Conservation (phyloP, 1,140 invertebrate species). For the Asobara japonica region DNA sequence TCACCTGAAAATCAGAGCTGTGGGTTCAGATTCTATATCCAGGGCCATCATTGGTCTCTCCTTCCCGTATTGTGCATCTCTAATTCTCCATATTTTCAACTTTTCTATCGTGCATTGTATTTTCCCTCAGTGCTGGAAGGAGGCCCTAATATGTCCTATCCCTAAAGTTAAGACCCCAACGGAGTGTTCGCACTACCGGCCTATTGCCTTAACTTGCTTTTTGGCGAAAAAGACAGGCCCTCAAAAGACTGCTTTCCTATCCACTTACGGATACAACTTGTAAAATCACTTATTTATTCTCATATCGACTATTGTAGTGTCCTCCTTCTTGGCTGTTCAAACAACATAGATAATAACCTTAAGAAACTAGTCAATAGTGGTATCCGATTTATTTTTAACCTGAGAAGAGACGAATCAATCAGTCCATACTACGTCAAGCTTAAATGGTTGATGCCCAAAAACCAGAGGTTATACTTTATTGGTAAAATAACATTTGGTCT, state of each 20-base stretch:
- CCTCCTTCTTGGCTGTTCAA: no score
- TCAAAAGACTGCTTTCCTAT: neutral
- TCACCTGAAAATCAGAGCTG: neutral
- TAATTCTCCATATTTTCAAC: neutral
- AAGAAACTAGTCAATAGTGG: no score
- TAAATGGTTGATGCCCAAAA: neutral
- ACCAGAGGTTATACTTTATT: neutral
- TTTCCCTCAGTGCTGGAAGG: constrained; percentile 6
- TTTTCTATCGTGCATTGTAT: neutral
- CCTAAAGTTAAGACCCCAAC: neutral
- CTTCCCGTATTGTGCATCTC: neutral
- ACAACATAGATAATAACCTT: no score
- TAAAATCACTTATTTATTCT: no score
- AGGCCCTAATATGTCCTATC: neutral
- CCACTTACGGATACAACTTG: no score
- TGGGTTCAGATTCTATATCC: neutral
- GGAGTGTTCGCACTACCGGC: neutral
- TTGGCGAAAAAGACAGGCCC: constrained; percentile 7
- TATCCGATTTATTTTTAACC: no score
- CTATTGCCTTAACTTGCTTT: neutral
- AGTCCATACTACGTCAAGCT: neutral
- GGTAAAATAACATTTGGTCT: neutral
- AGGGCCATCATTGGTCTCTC: neutral
- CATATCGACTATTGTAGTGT: no score
- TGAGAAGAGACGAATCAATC: neutral